Conservation (phyloP, 1,140 invertebrate species). For the Luehdorfia chinensis region DNA sequence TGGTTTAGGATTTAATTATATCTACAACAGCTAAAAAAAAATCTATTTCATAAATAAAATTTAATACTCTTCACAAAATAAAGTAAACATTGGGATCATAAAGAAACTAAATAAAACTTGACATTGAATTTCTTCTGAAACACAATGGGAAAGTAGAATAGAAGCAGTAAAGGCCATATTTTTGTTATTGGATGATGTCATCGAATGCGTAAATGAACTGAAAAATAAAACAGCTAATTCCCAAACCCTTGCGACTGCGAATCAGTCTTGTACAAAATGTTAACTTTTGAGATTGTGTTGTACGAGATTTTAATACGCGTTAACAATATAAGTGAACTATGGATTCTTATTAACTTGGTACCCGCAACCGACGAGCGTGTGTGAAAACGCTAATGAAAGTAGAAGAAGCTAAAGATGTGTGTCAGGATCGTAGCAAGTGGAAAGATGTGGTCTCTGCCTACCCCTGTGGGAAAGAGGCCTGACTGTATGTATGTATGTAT, state of each 20-base stretch:
- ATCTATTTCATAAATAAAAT: no score
- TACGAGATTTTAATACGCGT: constrained; percentile 33
- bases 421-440: no score
- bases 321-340: constrained; percentile 38
- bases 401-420: no score
- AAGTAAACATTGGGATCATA: not conserved
- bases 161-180: constrained; percentile 18
- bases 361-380: no score
- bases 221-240: constrained; percentile 33
- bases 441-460: no score
- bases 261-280: constrained; percentile 31
- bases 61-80: no score
- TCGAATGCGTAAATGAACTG: constrained; percentile 34
- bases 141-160: not conserved
- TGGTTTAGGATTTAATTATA: no score
- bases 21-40: no score
- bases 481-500: no score
- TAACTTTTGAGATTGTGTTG: constrained; percentile 38
- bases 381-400: no score
- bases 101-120: not conserved
- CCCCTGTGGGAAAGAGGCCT: no score
- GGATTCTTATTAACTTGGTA: no score
- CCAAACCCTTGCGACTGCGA: constrained; percentile 33
- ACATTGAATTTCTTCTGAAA: not conserved
- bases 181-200: constrained; percentile 35